These are phyloP conservation scores for Heliangelus exortis DNA, from an alignment of 2,797 vertebrate genomes.

Conservation along the genomic window DNA sequence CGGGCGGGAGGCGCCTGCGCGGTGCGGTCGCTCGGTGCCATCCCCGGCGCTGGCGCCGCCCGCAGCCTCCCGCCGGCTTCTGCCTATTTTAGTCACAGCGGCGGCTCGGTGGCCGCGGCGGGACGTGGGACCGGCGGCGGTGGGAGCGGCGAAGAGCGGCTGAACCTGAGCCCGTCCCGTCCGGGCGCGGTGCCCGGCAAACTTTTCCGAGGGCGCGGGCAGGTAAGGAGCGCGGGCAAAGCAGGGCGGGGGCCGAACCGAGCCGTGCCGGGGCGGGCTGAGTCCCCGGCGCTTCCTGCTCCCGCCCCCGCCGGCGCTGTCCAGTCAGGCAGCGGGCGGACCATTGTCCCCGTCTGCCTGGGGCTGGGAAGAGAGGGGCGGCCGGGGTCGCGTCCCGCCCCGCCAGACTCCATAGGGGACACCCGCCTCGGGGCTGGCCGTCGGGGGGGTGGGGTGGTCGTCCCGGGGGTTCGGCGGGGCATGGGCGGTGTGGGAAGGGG, in stretches of 20 bases:
- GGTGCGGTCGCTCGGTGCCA: background rate
- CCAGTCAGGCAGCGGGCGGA: background rate
- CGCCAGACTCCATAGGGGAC: background rate
- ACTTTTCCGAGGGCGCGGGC: background rate
- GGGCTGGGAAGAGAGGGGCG: background rate
- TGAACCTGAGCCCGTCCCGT: fast-evolving
- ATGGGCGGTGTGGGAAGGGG: background rate
- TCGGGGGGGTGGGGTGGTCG: background rate
- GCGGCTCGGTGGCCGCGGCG: background rate
- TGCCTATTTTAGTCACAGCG: slow-evolving; percentile 53
- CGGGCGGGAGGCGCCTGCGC: background rate
- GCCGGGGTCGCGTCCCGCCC: fast-evolving
- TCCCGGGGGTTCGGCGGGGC: background rate
- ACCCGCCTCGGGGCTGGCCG: background rate
- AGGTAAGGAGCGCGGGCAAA: background rate
- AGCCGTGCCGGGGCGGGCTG: background rate
- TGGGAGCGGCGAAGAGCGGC: background rate
- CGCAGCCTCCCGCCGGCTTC: background rate
- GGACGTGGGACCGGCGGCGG: background rate
- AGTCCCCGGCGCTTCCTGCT: background rate
- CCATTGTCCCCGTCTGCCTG: background rate
- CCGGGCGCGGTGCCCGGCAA: background rate
- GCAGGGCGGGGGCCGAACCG: background rate
- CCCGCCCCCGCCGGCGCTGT: background rate
- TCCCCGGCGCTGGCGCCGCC: background rate